These are phyloP conservation scores for Vanacampus margaritifer DNA, from an alignment of 2,113 vertebrate genomes.

Conservation along the genomic window DNA sequence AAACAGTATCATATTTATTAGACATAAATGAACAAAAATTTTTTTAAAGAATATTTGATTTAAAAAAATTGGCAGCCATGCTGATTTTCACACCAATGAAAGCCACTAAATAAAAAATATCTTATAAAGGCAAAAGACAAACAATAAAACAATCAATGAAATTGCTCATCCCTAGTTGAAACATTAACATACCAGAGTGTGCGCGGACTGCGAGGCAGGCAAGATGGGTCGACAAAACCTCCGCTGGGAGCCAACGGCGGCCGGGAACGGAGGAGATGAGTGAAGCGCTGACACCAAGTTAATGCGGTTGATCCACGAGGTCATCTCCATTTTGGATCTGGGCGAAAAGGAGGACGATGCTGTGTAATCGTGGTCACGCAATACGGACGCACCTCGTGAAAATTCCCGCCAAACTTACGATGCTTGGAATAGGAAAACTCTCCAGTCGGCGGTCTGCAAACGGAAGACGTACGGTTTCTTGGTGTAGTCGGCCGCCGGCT, in stretches of 20 bases:
- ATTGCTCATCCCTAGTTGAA: background rate
- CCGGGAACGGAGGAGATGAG: constrained; percentile 86
- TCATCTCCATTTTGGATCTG: constrained; percentile 84
- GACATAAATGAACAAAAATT: no score
- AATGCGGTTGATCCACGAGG: constrained; percentile 85
- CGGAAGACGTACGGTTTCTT: constrained; percentile 87
- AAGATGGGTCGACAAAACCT: constrained; percentile 83
- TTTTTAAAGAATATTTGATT: no score
- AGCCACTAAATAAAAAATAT: background rate
- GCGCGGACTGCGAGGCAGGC: constrained; percentile 72
- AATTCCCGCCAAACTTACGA: constrained; percentile 71
- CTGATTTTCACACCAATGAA: background rate
- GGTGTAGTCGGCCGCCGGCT: constrained; percentile 79
- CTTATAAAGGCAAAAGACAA: background rate
- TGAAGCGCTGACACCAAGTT: constrained; percentile 85
- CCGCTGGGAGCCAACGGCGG: constrained; percentile 84
- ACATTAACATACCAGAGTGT: constrained; percentile 69
- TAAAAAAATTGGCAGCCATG: no score
- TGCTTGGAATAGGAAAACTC: constrained; percentile 88
- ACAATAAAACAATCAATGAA: background rate
- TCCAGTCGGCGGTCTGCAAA: constrained; percentile 86
- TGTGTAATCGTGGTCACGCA: background rate
- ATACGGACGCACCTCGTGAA: background rate
- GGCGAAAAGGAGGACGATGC: background rate
- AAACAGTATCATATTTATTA: no score